Conservation (phyloP, 37 sponge, comb jelly and placozoan species). For the Haliclona indistincta region DNA sequence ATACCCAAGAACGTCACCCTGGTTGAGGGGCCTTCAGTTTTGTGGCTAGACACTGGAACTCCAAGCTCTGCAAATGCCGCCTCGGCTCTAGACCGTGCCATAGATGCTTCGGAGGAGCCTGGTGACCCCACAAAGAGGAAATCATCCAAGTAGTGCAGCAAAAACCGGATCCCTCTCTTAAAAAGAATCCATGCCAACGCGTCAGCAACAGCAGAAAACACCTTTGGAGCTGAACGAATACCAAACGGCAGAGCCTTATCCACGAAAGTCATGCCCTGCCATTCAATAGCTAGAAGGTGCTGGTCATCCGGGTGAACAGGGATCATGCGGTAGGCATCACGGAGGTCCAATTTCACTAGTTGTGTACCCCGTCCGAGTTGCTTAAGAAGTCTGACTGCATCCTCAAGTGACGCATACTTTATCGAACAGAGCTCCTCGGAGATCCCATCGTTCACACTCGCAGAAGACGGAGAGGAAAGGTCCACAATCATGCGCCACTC, state of each 20-base stretch:
- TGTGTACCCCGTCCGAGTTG: not conserved
- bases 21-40: constrained; percentile 48
- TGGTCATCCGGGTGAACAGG: constrained; percentile 32
- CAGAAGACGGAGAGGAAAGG: constrained; percentile 6
- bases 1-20: constrained; percentile 46
- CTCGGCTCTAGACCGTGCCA: not conserved
- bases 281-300: constrained; percentile 9
- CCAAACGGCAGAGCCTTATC: constrained; percentile 40
- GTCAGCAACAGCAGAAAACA: constrained; percentile 33
- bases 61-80: constrained; percentile 22
- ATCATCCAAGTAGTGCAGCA: constrained; percentile 57
- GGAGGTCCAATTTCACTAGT: constrained; percentile 7
- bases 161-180: constrained; percentile 5
- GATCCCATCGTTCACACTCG: not conserved
- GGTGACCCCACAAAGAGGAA: constrained; percentile 31
- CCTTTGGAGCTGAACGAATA: constrained; percentile 29
- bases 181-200: constrained; percentile 17
- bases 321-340: constrained; percentile 11
- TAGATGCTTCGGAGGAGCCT: constrained; percentile 1
- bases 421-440: constrained; percentile 7
- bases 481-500: constrained; percentile 26
- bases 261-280: constrained; percentile 4
- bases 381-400: not conserved
- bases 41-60: constrained; percentile 43
- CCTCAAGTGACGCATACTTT: constrained; percentile 4